Evolutionary conservation across 2,797 vertebrate genomes (phyloP), one percentile per base, ranked within the genome.

Genomic region (Petrocephalus schoutedeni): DNA sequence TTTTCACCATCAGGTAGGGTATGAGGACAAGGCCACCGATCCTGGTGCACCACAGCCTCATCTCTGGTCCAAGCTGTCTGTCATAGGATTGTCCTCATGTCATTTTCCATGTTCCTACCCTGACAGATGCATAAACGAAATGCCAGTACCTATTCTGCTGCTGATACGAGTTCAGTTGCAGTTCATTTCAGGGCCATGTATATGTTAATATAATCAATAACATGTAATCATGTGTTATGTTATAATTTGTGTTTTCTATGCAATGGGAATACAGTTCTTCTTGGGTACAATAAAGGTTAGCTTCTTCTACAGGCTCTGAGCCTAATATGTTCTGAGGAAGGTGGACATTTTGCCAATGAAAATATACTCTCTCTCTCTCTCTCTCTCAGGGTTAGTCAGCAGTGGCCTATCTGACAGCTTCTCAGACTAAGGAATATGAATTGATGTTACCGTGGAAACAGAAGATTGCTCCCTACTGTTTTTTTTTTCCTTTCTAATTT

Each of bases 391-490:
- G 91, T 93, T 91, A 91, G 89, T 92, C 95, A 92, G 90, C 90
- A 92, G 93, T 58, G 59, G 88, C 92, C 95, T 94, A 93, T 95
- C 94, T 96, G 94, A 94, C 92, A 89, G 92, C 90, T 90, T 87
- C 91, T 89, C 88, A 88, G 93, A 90, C 86, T 87, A 86, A 92
- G 89, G 90, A 89, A 84, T 90, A 90, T 92, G 90, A 91, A 91
- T 92, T 93, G 92, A 91, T 88, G 92, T 95, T 94, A 91, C 94
- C 92, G 93, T 95, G 93, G 95, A 94, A 92, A 96, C 82, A 14
- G 90, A 93, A 88, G 89, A 89, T 85, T 71, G 77, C 80, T 56
- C 58, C 77, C 36, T 87, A 12, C 59, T 64, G 82, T 77, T 54
- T 67, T 83, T 61, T 84, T 74, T 88, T 86, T 86, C 49, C 36